phyloP scores from a whole-genome alignment of 2,113 vertebrate species.

The Struthio camelus region DNA sequence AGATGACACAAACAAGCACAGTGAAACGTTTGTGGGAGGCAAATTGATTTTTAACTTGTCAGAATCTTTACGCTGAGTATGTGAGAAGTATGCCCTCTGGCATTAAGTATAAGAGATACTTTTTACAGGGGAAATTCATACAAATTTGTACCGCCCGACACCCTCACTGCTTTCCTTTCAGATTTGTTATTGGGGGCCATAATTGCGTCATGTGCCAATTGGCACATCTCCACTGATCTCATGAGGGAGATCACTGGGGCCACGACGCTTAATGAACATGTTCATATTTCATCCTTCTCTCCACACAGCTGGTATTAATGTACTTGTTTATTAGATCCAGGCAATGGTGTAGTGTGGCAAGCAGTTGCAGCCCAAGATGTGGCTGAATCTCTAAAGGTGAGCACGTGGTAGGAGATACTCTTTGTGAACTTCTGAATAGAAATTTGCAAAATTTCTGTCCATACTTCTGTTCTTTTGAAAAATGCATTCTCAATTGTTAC shows the following conservation, averaged over 20 bases:
- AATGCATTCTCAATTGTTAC: neutral
- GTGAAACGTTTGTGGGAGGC: conserved; percentile 6
- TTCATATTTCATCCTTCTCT: conserved; percentile 16
- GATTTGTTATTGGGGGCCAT: neutral
- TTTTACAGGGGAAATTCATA: neutral
- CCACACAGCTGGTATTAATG: conserved; percentile 49
- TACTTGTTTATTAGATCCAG: conserved; percentile 44
- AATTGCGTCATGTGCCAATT: neutral
- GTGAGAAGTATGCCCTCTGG: neutral
- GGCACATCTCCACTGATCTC: neutral
- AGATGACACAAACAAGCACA: neutral
- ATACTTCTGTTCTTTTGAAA: neutral
- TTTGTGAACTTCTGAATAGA: neutral
- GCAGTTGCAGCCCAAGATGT: neutral
- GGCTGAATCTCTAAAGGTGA: neutral
- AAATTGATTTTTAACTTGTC: conserved; percentile 11
- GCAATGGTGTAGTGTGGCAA: neutral
- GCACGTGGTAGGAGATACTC: neutral
- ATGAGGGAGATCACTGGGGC: neutral
- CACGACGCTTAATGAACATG: conserved; percentile 30
- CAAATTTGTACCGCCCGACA: neutral
- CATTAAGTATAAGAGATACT: neutral
- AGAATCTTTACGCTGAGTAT: neutral
- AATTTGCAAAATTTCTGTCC: neutral
- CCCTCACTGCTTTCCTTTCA: neutral